Evolutionary conservation across 2,888 invertebrate genomes (phyloP).

Genomic region (Acanthacorydalis orientalis): DNA sequence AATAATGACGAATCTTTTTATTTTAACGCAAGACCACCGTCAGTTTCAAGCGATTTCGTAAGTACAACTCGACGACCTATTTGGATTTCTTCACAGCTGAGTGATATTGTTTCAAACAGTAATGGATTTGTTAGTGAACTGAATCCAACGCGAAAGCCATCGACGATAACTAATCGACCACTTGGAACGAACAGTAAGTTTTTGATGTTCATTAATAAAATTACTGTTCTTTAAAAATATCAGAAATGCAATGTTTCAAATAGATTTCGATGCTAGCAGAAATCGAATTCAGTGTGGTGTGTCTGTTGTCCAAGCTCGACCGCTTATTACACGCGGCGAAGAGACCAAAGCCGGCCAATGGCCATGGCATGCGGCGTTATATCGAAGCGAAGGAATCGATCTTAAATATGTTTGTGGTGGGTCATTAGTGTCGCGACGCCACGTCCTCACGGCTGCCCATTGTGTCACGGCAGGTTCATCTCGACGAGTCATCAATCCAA

Average conservation of each 20-base stretch:
- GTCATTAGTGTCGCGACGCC: slow-evolving; percentile 17
- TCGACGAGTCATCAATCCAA: slow-evolving; percentile 13
- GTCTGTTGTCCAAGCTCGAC: slow-evolving; percentile 30
- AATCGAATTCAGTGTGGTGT: slow-evolving; percentile 23
- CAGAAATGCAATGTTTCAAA: background rate
- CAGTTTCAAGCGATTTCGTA: no score
- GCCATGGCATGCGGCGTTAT: slow-evolving; percentile 52
- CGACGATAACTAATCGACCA: no score
- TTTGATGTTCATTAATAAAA: no score
- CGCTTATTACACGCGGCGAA: slow-evolving; percentile 39
- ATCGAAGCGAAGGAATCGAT: slow-evolving; percentile 28
- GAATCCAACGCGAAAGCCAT: no score
- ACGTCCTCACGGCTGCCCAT: slow-evolving; percentile 22
- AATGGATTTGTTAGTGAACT: no score
- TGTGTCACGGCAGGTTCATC: slow-evolving; percentile 20
- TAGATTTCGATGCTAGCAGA: background rate
- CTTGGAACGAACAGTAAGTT: no score
- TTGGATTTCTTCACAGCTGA: no score
- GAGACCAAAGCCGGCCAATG: slow-evolving; percentile 42
- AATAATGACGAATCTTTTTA: no score
- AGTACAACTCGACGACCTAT: no score
- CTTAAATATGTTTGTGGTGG: slow-evolving; percentile 23
- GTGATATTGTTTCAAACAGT: no score
- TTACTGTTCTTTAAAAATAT: background rate
- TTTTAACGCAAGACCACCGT: no score